Evolutionary conservation across 2,797 vertebrate species (phyloP).

Genomic region (Galagoides demidoff): DNA sequence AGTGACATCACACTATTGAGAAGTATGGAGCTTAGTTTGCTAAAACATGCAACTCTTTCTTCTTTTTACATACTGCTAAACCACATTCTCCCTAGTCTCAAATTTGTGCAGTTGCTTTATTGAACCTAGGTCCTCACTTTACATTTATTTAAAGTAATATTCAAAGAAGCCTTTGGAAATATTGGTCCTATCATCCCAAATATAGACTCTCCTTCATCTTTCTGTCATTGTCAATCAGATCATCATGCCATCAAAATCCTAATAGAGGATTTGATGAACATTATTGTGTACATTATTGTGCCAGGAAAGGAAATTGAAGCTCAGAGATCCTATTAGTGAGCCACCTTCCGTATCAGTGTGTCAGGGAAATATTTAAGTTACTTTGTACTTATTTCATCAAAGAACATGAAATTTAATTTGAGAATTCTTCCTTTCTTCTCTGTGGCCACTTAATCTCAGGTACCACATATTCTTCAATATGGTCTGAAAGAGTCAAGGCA

Average conservation of each 20-base stretch:
- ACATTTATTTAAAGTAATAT: slow-evolving; percentile 6
- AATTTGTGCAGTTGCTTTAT: background rate
- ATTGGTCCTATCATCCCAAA: background rate
- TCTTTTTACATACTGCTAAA: background rate
- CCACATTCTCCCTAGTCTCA: background rate
- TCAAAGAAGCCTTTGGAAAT: background rate
- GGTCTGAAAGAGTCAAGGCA: background rate
- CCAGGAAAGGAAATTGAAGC: background rate
- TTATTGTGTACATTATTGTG: background rate
- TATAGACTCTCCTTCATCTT: background rate
- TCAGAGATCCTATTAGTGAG: background rate
- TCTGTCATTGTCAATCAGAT: background rate
- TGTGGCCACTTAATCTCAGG: background rate
- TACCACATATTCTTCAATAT: background rate
- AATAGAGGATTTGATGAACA: background rate
- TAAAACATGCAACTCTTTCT: background rate
- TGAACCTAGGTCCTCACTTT: background rate
- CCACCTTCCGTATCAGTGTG: background rate
- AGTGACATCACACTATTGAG: background rate
- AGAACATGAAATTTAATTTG: background rate
- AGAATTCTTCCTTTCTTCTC: background rate
- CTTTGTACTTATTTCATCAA: background rate
- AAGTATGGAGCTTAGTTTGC: background rate
- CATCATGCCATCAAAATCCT: background rate
- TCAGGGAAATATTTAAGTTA: background rate